Evolutionary conservation across 2,113 vertebrate genomes (phyloP).

Genomic region (Neodon shergylaensis): DNA sequence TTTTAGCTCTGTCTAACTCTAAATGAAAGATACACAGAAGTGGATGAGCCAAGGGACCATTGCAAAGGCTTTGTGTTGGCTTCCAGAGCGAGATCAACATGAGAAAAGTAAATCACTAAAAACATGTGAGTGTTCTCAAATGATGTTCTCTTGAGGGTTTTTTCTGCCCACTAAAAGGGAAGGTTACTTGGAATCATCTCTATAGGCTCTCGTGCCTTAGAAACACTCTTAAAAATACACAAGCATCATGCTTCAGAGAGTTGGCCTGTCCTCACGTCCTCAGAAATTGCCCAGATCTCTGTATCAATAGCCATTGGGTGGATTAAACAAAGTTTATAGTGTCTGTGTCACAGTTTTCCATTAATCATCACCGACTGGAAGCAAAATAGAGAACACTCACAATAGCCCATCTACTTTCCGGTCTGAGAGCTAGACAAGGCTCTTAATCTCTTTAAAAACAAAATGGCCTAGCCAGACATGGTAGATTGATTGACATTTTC

Average conservation of each 20-base stretch:
- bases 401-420: not conserved
- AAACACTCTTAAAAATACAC: not conserved
- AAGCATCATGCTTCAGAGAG: not conserved
- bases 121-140: too few species aligned
- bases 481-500: not conserved
- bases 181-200: not conserved
- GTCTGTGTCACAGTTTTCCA: not conserved
- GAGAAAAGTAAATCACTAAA: not conserved
- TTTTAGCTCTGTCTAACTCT: not conserved
- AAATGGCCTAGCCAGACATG: not conserved
- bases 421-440: not conserved
- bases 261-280: not conserved
- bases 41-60: not conserved
- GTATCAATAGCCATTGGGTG: not conserved
- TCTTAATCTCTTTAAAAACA: not conserved
- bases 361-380: not conserved
- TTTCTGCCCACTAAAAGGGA: too few species aligned
- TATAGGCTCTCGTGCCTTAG: not conserved
- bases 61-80: not conserved
- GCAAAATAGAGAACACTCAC: not conserved
- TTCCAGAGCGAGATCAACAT: not conserved
- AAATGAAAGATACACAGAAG: not conserved
- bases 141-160: not conserved
- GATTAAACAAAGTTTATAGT: not conserved
- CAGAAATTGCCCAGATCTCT: not conserved